phyloP scores from a whole-genome alignment of 2,888 invertebrate genomes.

The Phyto melanocephala region DNA sequence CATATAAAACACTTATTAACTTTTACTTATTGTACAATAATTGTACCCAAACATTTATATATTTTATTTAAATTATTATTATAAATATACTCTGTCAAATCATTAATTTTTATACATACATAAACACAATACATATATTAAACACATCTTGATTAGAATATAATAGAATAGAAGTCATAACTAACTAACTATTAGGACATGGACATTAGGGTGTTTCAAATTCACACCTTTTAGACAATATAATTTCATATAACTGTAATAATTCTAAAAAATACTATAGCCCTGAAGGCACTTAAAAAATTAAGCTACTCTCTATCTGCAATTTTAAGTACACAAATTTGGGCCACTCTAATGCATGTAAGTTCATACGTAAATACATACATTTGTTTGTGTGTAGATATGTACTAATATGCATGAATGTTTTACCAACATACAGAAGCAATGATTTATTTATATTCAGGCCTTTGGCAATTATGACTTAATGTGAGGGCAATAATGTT shows the following conservation, averaged over 20 bases:
- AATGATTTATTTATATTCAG: slow-evolving; percentile 16
- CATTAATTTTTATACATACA: neutral
- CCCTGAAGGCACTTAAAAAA: no score
- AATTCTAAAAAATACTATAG: no score
- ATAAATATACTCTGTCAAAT: neutral
- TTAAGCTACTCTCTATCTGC: no score
- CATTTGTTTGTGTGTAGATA: no score
- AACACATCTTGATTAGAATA: neutral
- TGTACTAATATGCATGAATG: no score
- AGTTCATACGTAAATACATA: no score
- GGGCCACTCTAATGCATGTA: no score
- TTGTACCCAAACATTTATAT: neutral
- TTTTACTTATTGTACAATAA: slow-evolving; percentile 6
- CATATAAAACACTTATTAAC: neutral
- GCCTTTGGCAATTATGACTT: slow-evolving; percentile 19
- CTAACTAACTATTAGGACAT: neutral
- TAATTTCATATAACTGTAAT: no score
- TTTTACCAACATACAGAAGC: slow-evolving; percentile 8
- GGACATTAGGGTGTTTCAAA: neutral
- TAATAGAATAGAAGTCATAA: neutral
- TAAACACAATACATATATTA: neutral
- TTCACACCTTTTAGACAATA: no score
- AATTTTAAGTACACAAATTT: no score
- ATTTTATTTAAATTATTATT: neutral
- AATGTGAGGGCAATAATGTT: neutral